phyloP scores from a whole-genome alignment of 2,113 vertebrate genomes.

The Lontra canadensis region DNA sequence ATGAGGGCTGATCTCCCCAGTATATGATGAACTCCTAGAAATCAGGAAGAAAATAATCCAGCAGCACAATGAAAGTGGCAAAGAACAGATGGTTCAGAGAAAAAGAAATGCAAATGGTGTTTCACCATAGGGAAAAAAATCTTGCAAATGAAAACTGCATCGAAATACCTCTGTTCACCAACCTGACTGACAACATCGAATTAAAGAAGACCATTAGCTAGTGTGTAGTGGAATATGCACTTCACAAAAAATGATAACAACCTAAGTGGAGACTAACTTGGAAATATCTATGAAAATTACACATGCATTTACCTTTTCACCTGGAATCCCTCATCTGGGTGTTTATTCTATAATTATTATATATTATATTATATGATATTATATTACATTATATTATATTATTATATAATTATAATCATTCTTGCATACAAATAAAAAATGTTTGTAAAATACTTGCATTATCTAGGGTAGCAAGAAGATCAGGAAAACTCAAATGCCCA shows the following conservation, averaged over 20 bases:
- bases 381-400: too few species aligned
- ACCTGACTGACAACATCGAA: background rate
- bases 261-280: background rate
- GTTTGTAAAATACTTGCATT: background rate
- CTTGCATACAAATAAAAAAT: background rate
- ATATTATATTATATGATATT: too few species aligned
- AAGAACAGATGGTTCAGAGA: background rate
- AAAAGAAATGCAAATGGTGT: background rate
- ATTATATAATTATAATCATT: background rate
- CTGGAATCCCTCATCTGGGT: background rate
- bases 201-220: background rate
- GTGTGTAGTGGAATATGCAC: background rate
- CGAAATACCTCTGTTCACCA: background rate
- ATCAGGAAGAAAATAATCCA: background rate
- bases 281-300: background rate
- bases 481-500: background rate
- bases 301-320: background rate
- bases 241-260: background rate
- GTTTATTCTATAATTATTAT: background rate
- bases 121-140: background rate
- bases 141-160: background rate
- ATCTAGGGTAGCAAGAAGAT: background rate
- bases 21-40: background rate
- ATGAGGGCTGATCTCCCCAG: background rate
- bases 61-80: background rate